A percentile compares a stretch with the other conserved stretches of the same genome.
Evolutionary conservation across 2,797 vertebrate species (phyloP).

Genomic region (Ceryle rudis): DNA sequence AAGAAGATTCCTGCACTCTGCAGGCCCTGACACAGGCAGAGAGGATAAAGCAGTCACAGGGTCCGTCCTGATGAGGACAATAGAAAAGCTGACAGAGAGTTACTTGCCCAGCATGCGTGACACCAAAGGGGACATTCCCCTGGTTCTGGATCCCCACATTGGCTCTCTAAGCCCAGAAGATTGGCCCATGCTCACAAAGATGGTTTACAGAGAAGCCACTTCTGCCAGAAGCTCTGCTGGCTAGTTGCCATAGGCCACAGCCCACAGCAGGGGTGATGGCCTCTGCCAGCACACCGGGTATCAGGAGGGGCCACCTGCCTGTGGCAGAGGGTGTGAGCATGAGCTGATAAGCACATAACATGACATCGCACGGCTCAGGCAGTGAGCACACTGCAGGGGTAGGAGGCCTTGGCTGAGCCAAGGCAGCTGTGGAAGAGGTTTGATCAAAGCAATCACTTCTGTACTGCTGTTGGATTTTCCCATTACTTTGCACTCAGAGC

Average conservation of each 20-base stretch:
- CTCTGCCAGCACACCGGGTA: neutral
- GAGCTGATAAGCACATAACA: neutral
- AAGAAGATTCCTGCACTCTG: neutral
- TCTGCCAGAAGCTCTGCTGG: neutral
- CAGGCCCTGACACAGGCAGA: neutral
- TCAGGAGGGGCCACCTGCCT: neutral
- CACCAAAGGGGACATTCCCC: neutral
- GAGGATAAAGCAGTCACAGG: neutral
- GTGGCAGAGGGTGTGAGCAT: rapidly evolving
- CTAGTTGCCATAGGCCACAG: neutral
- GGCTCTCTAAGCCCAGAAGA: neutral
- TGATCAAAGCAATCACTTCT: neutral
- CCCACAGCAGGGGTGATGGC: neutral
- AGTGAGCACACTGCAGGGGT: neutral
- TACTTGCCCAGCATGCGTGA: neutral
- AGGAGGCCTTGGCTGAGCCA: rapidly evolving
- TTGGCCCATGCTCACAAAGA: neutral
- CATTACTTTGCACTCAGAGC: neutral
- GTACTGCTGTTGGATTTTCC: neutral
- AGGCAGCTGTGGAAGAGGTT: neutral
- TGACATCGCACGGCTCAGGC: rapidly evolving
- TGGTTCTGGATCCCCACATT: neutral
- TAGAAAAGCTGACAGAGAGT: neutral
- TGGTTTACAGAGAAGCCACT: neutral
- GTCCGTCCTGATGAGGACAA: neutral